Evolutionary conservation across 2,888 invertebrate genomes (phyloP).

Genomic region (Conus canariensis): DNA sequence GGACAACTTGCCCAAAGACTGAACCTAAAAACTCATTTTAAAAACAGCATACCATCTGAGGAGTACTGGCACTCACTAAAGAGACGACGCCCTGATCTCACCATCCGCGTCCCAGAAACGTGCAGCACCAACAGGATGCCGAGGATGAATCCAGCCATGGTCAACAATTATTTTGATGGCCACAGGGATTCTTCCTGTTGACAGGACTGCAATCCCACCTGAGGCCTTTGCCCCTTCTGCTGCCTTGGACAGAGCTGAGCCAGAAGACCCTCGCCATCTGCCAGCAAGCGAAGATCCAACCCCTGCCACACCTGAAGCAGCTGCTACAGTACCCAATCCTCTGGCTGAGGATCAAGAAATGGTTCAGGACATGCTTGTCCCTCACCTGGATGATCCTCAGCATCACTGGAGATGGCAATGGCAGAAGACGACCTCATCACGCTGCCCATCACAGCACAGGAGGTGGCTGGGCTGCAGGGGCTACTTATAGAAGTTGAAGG

Average conservation of each 20-base stretch:
- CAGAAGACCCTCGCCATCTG: too few species aligned
- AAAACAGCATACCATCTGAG: too few species aligned
- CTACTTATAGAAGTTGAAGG: background rate
- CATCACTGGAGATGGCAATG: background rate
- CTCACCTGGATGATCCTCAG: constrained; percentile 7
- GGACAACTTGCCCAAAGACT: too few species aligned
- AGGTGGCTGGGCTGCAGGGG: constrained; percentile 12
- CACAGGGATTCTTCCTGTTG: constrained; percentile 16
- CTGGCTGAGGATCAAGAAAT: constrained; percentile 10
- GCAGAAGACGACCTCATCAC: background rate
- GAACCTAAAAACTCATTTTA: too few species aligned
- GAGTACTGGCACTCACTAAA: too few species aligned
- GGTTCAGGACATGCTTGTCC: constrained; percentile 3
- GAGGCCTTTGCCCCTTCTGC: constrained; percentile 1
- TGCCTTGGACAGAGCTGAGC: background rate
- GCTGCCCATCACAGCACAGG: background rate
- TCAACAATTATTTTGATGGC: constrained; percentile 51
- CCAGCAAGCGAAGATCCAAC: background rate
- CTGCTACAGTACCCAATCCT: background rate
- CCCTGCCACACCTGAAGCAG: background rate
- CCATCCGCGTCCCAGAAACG: background rate
- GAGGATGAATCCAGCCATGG: constrained; percentile 46
- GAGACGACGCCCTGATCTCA: too few species aligned
- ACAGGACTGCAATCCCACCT: background rate
- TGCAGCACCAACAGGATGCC: background rate